Conservation (phyloP, 2,113 vertebrate species). For the Tachysurus fulvidraco region DNA sequence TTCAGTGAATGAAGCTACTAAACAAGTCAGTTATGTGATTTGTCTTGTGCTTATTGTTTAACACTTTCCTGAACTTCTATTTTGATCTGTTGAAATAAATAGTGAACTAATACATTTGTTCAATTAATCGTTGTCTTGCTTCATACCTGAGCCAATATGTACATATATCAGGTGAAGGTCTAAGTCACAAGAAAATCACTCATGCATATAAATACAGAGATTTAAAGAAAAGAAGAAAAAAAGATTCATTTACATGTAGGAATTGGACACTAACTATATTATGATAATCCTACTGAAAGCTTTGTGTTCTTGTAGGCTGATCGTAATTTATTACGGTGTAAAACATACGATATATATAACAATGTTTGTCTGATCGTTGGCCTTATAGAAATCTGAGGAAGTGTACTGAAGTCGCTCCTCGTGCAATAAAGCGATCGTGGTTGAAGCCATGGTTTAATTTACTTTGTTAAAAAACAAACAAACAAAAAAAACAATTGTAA, state of each 20-base stretch:
- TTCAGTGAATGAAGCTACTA: background rate
- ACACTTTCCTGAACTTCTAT: background rate
- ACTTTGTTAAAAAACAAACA: no score
- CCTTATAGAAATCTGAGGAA: background rate
- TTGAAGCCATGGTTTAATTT: background rate
- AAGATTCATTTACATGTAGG: background rate
- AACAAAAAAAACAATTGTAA: background rate
- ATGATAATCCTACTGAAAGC: background rate
- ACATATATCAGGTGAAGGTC: background rate
- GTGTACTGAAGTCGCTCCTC: background rate
- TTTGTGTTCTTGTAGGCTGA: background rate
- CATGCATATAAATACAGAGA: background rate
- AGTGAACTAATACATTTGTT: background rate
- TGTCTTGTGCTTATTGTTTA: background rate
- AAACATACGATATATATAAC: no score
- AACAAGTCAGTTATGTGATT: background rate
- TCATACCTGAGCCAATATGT: background rate
- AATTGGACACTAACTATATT: background rate
- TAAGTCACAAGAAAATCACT: background rate
- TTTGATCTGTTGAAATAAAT: background rate
- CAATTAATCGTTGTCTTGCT: no score
- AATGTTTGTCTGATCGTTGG: background rate
- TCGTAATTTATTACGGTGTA: no score
- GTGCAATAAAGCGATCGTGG: background rate
- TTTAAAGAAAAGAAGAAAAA: background rate